Percentiles rank a stretch among this genome's conserved stretches.
Evolutionary conservation across 2,888 invertebrate species (phyloP).

Genomic region (Sericinus montela): DNA sequence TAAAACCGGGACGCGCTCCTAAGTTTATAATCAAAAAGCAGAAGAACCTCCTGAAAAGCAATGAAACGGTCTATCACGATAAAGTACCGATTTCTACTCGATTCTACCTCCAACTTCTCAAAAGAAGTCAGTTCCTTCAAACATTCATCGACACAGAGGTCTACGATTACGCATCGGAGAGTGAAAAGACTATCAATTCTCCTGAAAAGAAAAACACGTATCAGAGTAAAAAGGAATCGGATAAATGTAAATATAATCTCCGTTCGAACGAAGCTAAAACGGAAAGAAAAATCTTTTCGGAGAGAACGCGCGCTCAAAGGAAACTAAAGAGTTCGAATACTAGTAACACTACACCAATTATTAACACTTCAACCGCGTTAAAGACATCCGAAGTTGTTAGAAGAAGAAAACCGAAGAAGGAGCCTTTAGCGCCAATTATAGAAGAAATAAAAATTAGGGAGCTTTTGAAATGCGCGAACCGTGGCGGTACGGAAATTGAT

Average conservation of each 20-base stretch:
- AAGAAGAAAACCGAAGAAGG: conserved; percentile 39
- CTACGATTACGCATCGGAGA: conserved; percentile 67
- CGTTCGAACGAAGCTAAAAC: conserved; percentile 56
- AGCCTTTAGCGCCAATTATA: conserved; percentile 63
- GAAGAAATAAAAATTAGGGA: conserved; percentile 61
- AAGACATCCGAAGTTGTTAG: conserved; percentile 19
- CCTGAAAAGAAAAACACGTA: conserved; percentile 38
- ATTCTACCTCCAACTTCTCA: conserved; percentile 63
- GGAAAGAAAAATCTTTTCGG: conserved; percentile 51
- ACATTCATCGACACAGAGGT: conserved; percentile 50
- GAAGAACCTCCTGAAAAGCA: conserved; percentile 52
- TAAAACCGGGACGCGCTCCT: conserved; percentile 35
- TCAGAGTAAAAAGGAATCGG: conserved; percentile 39
- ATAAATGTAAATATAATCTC: conserved; percentile 55
- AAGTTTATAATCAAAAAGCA: conserved; percentile 49
- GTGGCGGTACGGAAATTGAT: conserved; percentile 56
- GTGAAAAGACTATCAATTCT: conserved; percentile 44
- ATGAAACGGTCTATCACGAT: conserved; percentile 64
- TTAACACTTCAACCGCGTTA: conserved; percentile 23
- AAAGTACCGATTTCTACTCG: conserved; percentile 68
- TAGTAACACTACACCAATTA: conserved; percentile 25
- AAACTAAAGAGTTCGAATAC: conserved; percentile 26
- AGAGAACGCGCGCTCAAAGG: conserved; percentile 40
- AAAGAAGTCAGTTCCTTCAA: conserved; percentile 59
- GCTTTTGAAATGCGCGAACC: conserved; percentile 41